Evolutionary conservation across 2,888 invertebrate genomes (phyloP).

Genomic region (Acrobasis consociella): DNA sequence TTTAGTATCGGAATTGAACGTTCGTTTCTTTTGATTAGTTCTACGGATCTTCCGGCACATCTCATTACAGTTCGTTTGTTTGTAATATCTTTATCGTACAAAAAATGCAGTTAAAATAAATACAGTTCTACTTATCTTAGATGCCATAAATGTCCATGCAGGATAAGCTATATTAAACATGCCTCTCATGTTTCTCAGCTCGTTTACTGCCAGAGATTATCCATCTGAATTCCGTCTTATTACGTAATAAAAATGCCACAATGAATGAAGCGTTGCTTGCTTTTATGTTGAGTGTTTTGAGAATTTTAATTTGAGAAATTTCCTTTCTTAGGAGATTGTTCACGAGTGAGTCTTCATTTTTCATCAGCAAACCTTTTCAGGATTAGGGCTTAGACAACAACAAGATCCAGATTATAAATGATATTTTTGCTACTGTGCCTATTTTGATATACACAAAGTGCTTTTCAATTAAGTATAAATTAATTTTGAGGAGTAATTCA

Average conservation of each 20-base stretch:
- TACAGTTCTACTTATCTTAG: conserved; percentile 15
- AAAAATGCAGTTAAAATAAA: too few species aligned
- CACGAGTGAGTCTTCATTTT: conserved; percentile 25
- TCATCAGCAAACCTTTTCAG: conserved; percentile 19
- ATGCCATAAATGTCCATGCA: conserved; percentile 48
- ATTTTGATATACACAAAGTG: too few species aligned
- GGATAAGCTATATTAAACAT: conserved; percentile 58
- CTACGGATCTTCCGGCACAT: conserved; percentile 28
- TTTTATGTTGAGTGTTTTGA: conserved; percentile 53
- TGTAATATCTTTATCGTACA: too few species aligned
- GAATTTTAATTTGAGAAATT: conserved; percentile 60
- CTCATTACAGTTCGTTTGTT: conserved; percentile 20
- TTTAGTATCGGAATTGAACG: conserved; percentile 35
- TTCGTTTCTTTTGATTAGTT: conserved; percentile 35
- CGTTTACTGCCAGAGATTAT: conserved; percentile 65
- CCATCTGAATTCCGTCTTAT: conserved; percentile 64
- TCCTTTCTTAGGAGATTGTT: conserved; percentile 36
- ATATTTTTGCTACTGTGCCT: background rate
- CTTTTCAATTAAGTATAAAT: too few species aligned
- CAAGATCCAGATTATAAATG: too few species aligned
- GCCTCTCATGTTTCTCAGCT: conserved; percentile 53
- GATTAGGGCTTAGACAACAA: conserved; percentile 2
- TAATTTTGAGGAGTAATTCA: too few species aligned
- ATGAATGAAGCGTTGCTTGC: conserved; percentile 53
- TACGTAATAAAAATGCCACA: conserved; percentile 67